Evolutionary conservation across 1,140 invertebrate genomes (phyloP), one percentile per base, ranked within the genome.

Genomic region (Plectus sambesii): DNA sequence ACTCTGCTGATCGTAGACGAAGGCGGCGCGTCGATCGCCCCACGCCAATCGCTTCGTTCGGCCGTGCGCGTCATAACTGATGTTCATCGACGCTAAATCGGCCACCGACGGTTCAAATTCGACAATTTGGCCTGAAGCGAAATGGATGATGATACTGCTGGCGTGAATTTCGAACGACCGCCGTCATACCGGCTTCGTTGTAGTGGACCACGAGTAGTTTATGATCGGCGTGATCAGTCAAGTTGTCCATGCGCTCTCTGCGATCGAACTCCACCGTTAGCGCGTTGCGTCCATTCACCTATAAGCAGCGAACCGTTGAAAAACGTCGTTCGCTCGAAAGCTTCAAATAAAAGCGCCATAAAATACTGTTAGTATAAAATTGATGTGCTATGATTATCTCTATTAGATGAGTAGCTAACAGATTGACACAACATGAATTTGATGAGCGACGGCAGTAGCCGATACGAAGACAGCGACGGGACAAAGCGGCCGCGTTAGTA

Each of bases 181-280:
- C n/a, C n/a, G n/a, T n/a, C n/a, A n/a, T n/a, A n/a, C n/a, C n/a
- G n/a, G n/a, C n/a, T n/a, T n/a, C n/a, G n/a, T n/a, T n/a, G n/a
- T n/a, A n/a, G n/a, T n/a, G n/a, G n/a, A n/a, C n/a, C n/a, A 22
- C 19, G 36, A 42, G 41, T 27, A 42, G 15, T 5, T 42, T 30
- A 17, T 42, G 41, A 42, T 42, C 41, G 15, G 26, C 25, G 8
- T 25, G 25, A 15, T 42, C 36, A 25, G 25, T 42, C 15, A 42
- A 27, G 25, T 25, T 42, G 20, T 42, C 41, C 41, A 20, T 24
- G 25, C n/a, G 6, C 19, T 42, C 36, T 8, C 6, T 20, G 25
- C 41, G 26, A 22, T 42, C 41, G 41, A 27, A 42, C 17, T 42
- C 41, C 6, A 42, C 20, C 20, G 41, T 42, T 27, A 42, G 36